These are phyloP conservation scores for Tribolium madens DNA, from an alignment of 1,140 invertebrate species.

Conservation along the genomic window DNA sequence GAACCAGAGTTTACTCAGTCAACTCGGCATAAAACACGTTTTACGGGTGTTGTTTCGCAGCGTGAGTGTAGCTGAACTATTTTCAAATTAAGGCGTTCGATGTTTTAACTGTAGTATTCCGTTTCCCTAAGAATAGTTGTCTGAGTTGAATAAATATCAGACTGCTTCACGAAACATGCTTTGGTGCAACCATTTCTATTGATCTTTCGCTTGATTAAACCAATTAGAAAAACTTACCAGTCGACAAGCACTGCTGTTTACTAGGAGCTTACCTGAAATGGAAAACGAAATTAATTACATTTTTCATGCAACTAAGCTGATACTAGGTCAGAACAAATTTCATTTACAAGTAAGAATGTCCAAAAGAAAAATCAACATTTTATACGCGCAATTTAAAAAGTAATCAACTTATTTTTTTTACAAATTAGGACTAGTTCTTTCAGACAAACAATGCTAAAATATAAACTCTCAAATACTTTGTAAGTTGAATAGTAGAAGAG, in stretches of 20 bases:
- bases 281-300: background rate
- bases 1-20: background rate
- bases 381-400: no score
- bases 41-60: no score
- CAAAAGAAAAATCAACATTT: no score
- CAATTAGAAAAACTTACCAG: background rate
- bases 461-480: no score
- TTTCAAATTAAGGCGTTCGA: slow-evolving; percentile 1
- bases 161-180: background rate
- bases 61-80: background rate
- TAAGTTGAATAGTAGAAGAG: background rate
- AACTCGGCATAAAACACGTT: background rate
- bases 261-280: background rate
- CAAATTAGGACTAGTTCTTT: no score
- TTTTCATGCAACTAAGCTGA: background rate
- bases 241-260: background rate
- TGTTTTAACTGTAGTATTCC: background rate
- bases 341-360: no score
- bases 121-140: background rate
- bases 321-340: no score
- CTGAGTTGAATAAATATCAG: background rate
- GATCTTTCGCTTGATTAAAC: background rate
- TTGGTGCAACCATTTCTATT: background rate
- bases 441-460: no score
- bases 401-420: no score